A percentile compares a stretch with the other conserved stretches of the same genome.
Evolutionary conservation across 2,113 vertebrate genomes (phyloP).

Genomic region (Camelus bactrianus): DNA sequence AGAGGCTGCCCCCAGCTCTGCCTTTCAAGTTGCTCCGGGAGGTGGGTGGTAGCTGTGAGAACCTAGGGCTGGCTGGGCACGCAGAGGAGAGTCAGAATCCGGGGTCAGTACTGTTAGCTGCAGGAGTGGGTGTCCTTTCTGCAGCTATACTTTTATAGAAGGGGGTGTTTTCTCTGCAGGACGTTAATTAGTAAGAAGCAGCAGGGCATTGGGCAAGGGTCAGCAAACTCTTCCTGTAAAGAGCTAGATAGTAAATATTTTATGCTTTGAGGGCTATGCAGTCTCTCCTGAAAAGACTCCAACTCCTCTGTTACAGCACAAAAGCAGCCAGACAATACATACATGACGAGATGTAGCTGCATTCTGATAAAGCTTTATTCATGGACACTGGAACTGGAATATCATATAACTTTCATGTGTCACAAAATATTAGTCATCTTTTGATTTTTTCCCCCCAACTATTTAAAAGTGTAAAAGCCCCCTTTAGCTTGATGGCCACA

Average conservation of each 20-base stretch:
- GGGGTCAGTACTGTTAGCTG: not conserved
- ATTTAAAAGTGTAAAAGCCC: not conserved
- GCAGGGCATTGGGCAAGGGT: not conserved
- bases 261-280: not conserved
- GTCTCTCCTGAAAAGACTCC: not conserved
- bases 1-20: constrained; percentile 9
- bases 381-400: not conserved
- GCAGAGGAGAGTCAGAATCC: not conserved
- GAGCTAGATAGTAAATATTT: not conserved
- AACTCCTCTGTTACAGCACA: not conserved
- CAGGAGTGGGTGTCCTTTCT: not conserved
- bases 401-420: not conserved
- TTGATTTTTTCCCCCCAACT: not conserved
- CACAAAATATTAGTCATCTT: not conserved
- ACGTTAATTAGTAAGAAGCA: not conserved
- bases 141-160: not conserved
- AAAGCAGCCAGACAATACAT: not conserved
- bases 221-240: not conserved
- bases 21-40: not conserved
- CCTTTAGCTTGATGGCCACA: not conserved
- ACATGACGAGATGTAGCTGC: not conserved
- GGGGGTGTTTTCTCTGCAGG: not conserved
- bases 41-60: not conserved
- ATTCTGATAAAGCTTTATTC: not conserved
- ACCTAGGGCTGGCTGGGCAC: not conserved